phyloP scores from a whole-genome alignment of 2,113 vertebrate species.

The Pelecanus crispus region DNA sequence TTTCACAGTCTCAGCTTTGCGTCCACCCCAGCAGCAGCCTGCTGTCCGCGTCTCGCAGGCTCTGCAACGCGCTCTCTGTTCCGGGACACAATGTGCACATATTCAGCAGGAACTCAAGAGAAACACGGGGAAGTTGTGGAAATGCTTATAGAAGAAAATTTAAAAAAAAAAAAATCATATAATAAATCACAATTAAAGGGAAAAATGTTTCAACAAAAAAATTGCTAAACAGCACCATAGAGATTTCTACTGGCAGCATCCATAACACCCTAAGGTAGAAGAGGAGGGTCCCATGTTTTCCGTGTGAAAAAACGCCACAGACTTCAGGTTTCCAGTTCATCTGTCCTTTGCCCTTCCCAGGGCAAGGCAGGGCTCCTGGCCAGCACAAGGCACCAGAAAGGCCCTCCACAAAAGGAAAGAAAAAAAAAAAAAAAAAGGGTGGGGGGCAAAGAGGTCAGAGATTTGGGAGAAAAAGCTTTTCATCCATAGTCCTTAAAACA shows the following conservation, averaged over 20 bases:
- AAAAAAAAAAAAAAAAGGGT: rapidly evolving
- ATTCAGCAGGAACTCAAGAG: background rate
- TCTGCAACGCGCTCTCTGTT: background rate
- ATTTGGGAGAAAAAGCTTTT: background rate
- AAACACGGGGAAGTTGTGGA: background rate
- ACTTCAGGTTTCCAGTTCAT: background rate
- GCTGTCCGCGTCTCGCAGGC: background rate
- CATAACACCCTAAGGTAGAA: background rate
- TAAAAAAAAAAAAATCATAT: background rate
- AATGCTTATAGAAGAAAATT: background rate
- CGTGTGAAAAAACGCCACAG: background rate
- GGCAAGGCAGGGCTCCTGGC: background rate
- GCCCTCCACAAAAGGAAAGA: background rate
- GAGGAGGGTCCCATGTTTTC: background rate
- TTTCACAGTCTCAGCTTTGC: slow-evolving; percentile 37
- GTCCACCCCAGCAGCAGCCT: background rate
- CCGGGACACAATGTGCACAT: background rate
- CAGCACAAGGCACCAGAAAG: background rate
- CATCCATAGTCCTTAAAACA: background rate
- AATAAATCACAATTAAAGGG: background rate
- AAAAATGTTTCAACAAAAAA: background rate
- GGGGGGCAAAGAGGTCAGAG: background rate
- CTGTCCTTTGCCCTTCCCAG: background rate
- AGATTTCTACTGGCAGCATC: slow-evolving; percentile 50
- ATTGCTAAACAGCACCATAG: slow-evolving; percentile 45